These are phyloP conservation scores for Antennarius maculatus DNA, from an alignment of 2,797 vertebrate genomes.

Conservation along the genomic window DNA sequence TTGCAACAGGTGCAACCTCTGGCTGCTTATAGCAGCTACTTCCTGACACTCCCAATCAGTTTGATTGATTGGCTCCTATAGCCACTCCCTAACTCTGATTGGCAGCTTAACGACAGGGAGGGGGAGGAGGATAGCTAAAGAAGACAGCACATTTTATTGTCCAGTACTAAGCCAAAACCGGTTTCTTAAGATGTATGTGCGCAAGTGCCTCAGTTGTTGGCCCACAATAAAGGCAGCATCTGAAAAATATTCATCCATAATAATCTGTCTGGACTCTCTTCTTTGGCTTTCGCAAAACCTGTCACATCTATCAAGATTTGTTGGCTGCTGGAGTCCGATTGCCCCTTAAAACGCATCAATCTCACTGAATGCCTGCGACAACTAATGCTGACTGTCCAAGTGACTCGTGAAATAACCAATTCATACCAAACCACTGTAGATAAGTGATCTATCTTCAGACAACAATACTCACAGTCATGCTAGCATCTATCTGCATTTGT, in stretches of 20 bases:
- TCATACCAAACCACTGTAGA: slow-evolving; percentile 59
- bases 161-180: slow-evolving; percentile 57
- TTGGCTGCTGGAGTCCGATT: slow-evolving; percentile 55
- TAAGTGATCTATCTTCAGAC: slow-evolving; percentile 65
- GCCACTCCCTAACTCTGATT: slow-evolving; percentile 75
- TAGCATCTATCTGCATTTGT: slow-evolving; percentile 73
- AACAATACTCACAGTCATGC: slow-evolving; percentile 40
- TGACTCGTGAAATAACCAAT: slow-evolving; percentile 51
- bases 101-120: slow-evolving; percentile 79
- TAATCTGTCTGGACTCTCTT: slow-evolving; percentile 56
- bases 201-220: slow-evolving; percentile 25
- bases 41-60: slow-evolving; percentile 84
- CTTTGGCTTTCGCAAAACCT: slow-evolving; percentile 43
- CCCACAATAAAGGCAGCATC: slow-evolving; percentile 35
- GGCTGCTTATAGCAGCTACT: slow-evolving; percentile 81
- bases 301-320: slow-evolving; percentile 74
- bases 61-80: slow-evolving; percentile 81
- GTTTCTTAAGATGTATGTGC: slow-evolving; percentile 32
- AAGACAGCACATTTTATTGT: slow-evolving; percentile 57
- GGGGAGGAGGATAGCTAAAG: slow-evolving; percentile 53
- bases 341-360: slow-evolving; percentile 65
- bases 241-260: slow-evolving; percentile 63
- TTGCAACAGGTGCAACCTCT: slow-evolving; percentile 75
- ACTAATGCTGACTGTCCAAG: slow-evolving; percentile 55
- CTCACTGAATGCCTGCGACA: slow-evolving; percentile 53